phyloP scores from a whole-genome alignment of 2,113 vertebrate species.

The Typhlomys cinereus region DNA sequence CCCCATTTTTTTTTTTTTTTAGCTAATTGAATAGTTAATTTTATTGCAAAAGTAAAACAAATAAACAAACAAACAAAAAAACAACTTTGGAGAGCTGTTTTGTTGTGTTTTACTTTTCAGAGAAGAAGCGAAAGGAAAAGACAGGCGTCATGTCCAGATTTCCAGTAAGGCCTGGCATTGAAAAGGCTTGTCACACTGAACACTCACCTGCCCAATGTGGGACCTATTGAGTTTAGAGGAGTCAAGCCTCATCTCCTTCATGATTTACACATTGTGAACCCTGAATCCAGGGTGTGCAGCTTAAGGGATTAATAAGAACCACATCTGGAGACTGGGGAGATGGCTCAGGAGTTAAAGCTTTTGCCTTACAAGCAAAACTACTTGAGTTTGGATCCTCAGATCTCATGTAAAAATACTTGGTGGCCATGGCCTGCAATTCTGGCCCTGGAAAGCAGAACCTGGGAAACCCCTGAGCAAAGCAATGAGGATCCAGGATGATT shows the following conservation, averaged over 20 bases:
- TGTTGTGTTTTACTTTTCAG: conserved; percentile 35
- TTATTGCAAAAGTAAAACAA: conserved; percentile 16
- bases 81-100: neutral
- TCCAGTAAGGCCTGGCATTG: neutral
- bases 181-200: neutral
- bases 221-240: neutral
- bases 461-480: too few species aligned
- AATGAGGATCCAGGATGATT: too few species aligned
- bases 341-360: too few species aligned
- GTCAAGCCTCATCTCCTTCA: neutral
- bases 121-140: neutral
- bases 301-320: neutral
- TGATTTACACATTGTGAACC: neutral
- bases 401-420: too few species aligned
- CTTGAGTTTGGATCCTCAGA: too few species aligned
- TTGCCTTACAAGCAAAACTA: too few species aligned
- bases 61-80: too few species aligned
- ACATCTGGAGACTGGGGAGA: too few species aligned
- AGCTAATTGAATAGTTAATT: neutral
- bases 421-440: too few species aligned
- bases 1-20: too few species aligned
- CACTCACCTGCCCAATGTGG: neutral
- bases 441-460: too few species aligned
- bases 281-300: neutral
- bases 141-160: neutral